phyloP scores from a whole-genome alignment of 2,888 invertebrate genomes.

The Artemia sp. region DNA sequence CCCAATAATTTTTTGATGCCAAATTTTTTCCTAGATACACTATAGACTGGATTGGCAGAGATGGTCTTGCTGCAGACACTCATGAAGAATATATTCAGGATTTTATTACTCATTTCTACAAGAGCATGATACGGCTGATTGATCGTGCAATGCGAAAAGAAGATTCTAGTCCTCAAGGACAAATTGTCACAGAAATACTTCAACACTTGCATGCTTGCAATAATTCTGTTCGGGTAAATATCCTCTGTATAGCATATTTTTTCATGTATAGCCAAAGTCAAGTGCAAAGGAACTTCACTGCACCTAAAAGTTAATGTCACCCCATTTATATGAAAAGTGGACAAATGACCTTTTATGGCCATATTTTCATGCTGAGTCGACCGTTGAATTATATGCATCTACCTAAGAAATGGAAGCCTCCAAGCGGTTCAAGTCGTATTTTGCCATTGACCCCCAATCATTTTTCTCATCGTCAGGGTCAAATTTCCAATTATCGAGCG shows the following conservation, averaged over 20 bases:
- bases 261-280: slow-evolving; percentile 69
- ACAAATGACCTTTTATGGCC: slow-evolving; percentile 4
- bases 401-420: too few relatives aligned
- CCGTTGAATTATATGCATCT: too few relatives aligned
- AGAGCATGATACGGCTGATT: slow-evolving; percentile 74
- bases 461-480: too few relatives aligned
- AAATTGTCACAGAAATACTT: slow-evolving; percentile 78
- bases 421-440: too few relatives aligned
- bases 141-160: slow-evolving; percentile 90
- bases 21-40: slow-evolving; percentile 46
- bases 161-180: slow-evolving; percentile 79
- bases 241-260: slow-evolving; percentile 53
- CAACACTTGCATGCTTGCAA: slow-evolving; percentile 91
- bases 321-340: neutral
- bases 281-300: slow-evolving; percentile 32
- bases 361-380: too few relatives aligned
- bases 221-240: slow-evolving; percentile 59
- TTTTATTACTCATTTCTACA: slow-evolving; percentile 84
- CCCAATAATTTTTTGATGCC: too few relatives aligned
- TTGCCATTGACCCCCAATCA: too few relatives aligned
- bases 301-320: too few relatives aligned
- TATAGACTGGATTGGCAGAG: slow-evolving; percentile 91
- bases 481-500: too few relatives aligned
- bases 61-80: slow-evolving; percentile 77
- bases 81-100: slow-evolving; percentile 84